Percentiles rank a stretch among this genome's conserved stretches.
Conservation (phyloP, 2,113 vertebrate genomes). For the Solea solea region DNA sequence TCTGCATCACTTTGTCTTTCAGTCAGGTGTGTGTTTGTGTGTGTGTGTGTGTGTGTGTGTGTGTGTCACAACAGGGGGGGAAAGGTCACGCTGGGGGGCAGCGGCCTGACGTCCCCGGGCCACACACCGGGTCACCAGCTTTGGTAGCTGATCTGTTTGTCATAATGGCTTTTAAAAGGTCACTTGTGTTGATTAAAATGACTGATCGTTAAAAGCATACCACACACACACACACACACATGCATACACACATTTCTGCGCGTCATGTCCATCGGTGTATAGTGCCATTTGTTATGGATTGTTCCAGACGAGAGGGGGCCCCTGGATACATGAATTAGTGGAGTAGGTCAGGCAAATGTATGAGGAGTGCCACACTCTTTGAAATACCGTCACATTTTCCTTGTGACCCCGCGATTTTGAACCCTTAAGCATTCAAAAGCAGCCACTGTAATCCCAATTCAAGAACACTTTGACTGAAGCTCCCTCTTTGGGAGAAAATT, state of each 20-base stretch:
- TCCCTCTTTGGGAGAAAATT: too few relatives aligned
- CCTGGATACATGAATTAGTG: constrained; percentile 38
- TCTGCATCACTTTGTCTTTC: neutral
- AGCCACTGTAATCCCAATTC: too few relatives aligned
- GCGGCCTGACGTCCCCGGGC: constrained; percentile 43
- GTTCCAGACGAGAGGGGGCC: constrained; percentile 30
- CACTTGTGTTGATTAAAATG: constrained; percentile 75
- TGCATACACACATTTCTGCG: neutral
- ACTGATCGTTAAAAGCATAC: constrained; percentile 69
- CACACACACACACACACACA: neutral
- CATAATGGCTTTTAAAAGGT: constrained; percentile 79
- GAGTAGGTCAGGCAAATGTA: constrained; percentile 59
- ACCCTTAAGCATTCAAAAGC: too few relatives aligned
- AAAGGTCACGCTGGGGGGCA: constrained; percentile 23
- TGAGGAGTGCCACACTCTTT: constrained; percentile 29
- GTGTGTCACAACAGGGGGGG: neutral
- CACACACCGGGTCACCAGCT: constrained; percentile 61
- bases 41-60: neutral
- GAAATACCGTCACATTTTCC: constrained; percentile 12
- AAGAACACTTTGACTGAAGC: too few relatives aligned
- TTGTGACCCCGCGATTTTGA: neutral
- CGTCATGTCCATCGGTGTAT: constrained; percentile 46
- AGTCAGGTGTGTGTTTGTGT: neutral
- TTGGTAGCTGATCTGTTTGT: constrained; percentile 75
- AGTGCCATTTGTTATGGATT: constrained; percentile 52